These are phyloP conservation scores for Geotrypetes seraphini DNA, from an alignment of 2,797 vertebrate genomes.

Conservation along the genomic window DNA sequence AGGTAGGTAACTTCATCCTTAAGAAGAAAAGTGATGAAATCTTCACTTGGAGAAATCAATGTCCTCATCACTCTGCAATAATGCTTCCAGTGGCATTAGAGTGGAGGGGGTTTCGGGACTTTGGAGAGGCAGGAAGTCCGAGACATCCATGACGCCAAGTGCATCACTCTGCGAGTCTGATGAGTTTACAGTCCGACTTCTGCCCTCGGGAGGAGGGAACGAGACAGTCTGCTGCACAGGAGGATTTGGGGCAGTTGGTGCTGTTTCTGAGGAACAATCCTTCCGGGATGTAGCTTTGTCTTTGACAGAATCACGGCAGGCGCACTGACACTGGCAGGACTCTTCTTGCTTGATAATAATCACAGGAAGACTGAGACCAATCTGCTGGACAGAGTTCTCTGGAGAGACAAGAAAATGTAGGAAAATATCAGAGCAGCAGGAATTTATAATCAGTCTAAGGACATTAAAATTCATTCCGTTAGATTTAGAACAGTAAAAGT, in stretches of 20 bases:
- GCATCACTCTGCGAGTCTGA: slow-evolving; percentile 55
- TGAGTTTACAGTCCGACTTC: slow-evolving; percentile 42
- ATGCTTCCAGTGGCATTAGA: slow-evolving; percentile 68
- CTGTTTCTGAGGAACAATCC: slow-evolving; percentile 45
- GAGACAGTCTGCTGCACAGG: slow-evolving; percentile 34
- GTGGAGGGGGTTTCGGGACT: slow-evolving; percentile 71
- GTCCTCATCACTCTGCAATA: slow-evolving; percentile 82
- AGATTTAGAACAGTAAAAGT: too few species aligned
- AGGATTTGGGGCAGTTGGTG: slow-evolving; percentile 28
- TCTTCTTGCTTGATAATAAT: slow-evolving; percentile 99
- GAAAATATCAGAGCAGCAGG: neutral
- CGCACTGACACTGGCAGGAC: slow-evolving; percentile 94
- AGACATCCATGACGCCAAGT: slow-evolving; percentile 82
- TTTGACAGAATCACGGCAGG: slow-evolving; percentile 87
- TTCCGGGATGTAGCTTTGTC: slow-evolving; percentile 66
- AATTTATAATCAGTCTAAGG: too few species aligned
- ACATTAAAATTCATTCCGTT: too few species aligned
- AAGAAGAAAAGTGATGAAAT: slow-evolving; percentile 28
- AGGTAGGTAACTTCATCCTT: slow-evolving; percentile 30
- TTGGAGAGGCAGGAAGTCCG: slow-evolving; percentile 84
- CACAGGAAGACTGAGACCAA: slow-evolving; percentile 93
- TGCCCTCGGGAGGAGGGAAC: slow-evolving; percentile 46
- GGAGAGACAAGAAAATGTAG: slow-evolving; percentile 28
- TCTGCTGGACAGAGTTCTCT: slow-evolving; percentile 92
- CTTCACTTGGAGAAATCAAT: slow-evolving; percentile 70